Percentiles rank a stretch among this genome's conserved stretches.
Evolutionary conservation across 2,797 vertebrate genomes (phyloP).

Genomic region (Rhynchonycteris naso): DNA sequence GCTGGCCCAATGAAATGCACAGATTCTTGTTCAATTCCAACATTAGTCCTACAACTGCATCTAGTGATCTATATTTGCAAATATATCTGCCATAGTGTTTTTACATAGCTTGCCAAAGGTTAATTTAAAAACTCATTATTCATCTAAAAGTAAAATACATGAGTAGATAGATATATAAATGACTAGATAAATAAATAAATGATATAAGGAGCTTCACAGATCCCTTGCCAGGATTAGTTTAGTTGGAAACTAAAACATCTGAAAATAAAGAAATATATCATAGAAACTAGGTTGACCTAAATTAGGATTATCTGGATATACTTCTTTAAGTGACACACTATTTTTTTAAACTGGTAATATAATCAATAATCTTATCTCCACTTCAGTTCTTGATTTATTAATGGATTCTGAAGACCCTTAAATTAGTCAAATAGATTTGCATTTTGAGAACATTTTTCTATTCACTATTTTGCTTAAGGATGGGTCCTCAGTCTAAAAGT

Average conservation of each 20-base stretch:
- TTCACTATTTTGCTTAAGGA: not conserved
- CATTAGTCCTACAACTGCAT: constrained; percentile 72
- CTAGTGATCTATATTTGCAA: constrained; percentile 76
- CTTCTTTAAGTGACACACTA: constrained; percentile 49
- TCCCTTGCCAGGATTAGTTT: constrained; percentile 6
- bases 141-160: constrained; percentile 73
- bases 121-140: constrained; percentile 71
- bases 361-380: constrained; percentile 6
- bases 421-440: not conserved
- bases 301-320: constrained; percentile 65
- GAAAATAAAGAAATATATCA: constrained; percentile 70
- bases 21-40: constrained; percentile 77
- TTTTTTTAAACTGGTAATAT: not conserved
- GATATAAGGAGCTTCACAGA: not conserved
- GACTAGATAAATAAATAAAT: constrained; percentile 38
- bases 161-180: not conserved
- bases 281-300: constrained; percentile 70
- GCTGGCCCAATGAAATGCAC: constrained; percentile 74
- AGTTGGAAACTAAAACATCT: constrained; percentile 63
- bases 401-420: not conserved
- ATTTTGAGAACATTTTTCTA: constrained; percentile 44
- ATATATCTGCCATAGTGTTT: constrained; percentile 68
- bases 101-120: constrained; percentile 69
- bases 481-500: not conserved
- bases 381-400: constrained; percentile 42